Conservation (phyloP, 2,797 vertebrate genomes). For the Labroides dimidiatus region DNA sequence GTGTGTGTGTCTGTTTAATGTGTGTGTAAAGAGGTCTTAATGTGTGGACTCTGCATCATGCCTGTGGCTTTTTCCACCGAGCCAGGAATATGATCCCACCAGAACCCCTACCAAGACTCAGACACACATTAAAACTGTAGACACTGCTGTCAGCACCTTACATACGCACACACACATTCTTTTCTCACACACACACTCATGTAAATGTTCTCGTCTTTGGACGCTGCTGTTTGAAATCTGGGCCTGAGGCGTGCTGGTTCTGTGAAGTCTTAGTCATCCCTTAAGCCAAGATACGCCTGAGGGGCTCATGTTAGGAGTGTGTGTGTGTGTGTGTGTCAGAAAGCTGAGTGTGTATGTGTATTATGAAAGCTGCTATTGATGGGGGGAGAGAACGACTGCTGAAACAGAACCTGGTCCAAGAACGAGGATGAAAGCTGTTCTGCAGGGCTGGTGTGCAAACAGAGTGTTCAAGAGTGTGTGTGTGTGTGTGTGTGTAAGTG, state of each 20-base stretch:
- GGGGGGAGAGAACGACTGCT: constrained; percentile 29
- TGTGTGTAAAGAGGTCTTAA: not conserved
- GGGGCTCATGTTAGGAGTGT: constrained; percentile 34
- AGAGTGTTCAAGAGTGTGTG: constrained; percentile 11
- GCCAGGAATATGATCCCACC: constrained; percentile 27
- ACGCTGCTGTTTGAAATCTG: constrained; percentile 34
- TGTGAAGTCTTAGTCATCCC: constrained; percentile 29
- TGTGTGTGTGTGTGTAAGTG: constrained; percentile 13
- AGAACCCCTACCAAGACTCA: constrained; percentile 43
- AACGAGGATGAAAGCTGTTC: constrained; percentile 48
- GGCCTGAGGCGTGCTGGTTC: constrained; percentile 38
- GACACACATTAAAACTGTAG: constrained; percentile 52
- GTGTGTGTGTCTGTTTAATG: too few species aligned
- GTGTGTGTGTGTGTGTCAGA: constrained; percentile 29
- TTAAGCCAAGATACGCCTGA: constrained; percentile 49
- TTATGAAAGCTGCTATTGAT: constrained; percentile 75
- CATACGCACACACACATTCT: constrained; percentile 19
- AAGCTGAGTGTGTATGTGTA: constrained; percentile 16
- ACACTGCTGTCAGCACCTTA: constrained; percentile 58
- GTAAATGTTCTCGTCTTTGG: constrained; percentile 17
- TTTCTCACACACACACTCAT: not conserved
- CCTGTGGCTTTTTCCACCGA: constrained; percentile 54
- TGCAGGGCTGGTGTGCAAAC: constrained; percentile 26
- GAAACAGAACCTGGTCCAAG: constrained; percentile 60
- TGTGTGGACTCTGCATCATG: constrained; percentile 2